A percentile compares a stretch with the other conserved stretches of the same genome.
Evolutionary conservation across 2,888 invertebrate genomes (phyloP).

Genomic region (Lochmaea crataegi): DNA sequence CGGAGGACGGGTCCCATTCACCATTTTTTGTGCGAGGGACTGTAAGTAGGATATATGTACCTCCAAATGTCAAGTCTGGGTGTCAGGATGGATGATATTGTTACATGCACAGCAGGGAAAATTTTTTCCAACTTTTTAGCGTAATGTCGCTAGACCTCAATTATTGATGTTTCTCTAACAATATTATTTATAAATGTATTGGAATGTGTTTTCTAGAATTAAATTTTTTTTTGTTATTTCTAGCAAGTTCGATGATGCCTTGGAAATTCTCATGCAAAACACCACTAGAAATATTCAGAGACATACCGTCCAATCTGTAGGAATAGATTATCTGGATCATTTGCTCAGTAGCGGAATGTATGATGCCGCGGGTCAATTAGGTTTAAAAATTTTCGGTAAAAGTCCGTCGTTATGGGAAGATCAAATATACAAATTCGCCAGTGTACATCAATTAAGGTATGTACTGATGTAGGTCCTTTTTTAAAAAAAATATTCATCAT

Average conservation of each 20-base stretch:
- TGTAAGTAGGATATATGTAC: too few species aligned
- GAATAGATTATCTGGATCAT: constrained; percentile 83
- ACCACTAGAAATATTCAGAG: constrained; percentile 69
- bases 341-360: constrained; percentile 77
- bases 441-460: constrained; percentile 78
- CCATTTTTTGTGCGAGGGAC: too few species aligned
- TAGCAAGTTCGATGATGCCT: constrained; percentile 84
- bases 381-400: constrained; percentile 83
- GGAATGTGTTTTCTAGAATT: not conserved
- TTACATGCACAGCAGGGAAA: too few species aligned
- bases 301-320: constrained; percentile 74
- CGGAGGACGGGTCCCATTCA: too few species aligned
- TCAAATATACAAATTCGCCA: constrained; percentile 90
- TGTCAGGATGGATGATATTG: too few species aligned
- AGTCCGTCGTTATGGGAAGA: constrained; percentile 91
- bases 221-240: constrained; percentile 34
- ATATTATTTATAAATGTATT: not conserved
- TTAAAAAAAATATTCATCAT: too few species aligned
- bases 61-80: too few species aligned
- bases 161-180: not conserved
- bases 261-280: constrained; percentile 80
- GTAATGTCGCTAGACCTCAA: too few species aligned
- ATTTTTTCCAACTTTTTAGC: too few species aligned
- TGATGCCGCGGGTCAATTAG: constrained; percentile 87
- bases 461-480: too few species aligned